These are phyloP conservation scores for Drosophila punjabiensis DNA, from an alignment of 1,140 invertebrate species.

Conservation along the genomic window DNA sequence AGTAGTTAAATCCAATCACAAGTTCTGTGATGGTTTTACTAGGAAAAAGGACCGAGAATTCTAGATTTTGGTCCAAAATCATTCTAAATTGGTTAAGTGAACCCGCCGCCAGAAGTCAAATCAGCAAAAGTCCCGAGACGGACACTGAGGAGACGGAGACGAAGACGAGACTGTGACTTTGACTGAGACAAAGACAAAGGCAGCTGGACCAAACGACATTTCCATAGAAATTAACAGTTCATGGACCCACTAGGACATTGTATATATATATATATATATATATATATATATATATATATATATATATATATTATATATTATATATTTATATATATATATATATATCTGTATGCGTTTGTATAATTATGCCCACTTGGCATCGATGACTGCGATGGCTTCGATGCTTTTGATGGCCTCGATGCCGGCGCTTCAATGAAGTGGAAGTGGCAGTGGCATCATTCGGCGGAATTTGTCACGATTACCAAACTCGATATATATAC, in stretches of 20 bases:
- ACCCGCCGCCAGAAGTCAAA: slow-evolving; percentile 20
- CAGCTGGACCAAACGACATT: slow-evolving; percentile 44
- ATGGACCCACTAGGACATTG: slow-evolving; percentile 61
- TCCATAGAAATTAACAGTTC: slow-evolving; percentile 75
- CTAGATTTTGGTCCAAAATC: background rate
- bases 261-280: background rate
- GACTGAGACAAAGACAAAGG: slow-evolving; percentile 21
- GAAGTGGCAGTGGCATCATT: slow-evolving; percentile 72
- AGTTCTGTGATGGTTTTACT: background rate
- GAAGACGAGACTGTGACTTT: background rate
- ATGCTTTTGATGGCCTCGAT: slow-evolving; percentile 40
- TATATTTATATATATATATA: background rate
- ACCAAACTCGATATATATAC: slow-evolving; percentile 44
- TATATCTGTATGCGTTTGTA: slow-evolving; percentile 22
- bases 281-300: slow-evolving; percentile 4
- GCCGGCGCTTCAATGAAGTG: slow-evolving; percentile 72
- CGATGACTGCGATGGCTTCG: slow-evolving; percentile 33
- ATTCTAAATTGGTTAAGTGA: slow-evolving; percentile 27
- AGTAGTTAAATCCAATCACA: background rate
- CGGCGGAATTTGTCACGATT: slow-evolving; percentile 71
- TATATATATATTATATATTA: background rate
- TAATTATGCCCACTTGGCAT: slow-evolving; percentile 72
- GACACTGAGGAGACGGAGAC: background rate
- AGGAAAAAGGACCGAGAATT: too few species aligned
- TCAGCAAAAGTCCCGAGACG: slow-evolving; percentile 9